Evolutionary conservation across 1,140 invertebrate species (phyloP), one percentile per base, ranked within the genome.

Genomic region (Holotrichia oblita): DNA sequence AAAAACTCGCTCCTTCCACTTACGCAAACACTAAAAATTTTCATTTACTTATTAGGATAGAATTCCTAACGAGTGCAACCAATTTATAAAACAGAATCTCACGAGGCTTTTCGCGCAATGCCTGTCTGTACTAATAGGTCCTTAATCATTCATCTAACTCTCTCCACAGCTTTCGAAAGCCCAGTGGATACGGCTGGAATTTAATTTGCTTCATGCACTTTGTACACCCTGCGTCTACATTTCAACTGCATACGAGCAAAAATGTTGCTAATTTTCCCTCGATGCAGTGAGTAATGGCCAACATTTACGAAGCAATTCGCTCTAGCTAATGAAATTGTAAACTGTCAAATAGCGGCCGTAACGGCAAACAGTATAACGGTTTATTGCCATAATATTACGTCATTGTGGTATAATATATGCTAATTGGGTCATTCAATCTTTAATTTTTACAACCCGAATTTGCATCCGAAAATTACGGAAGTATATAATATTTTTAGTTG

Each of bases 261-360:
- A 64, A 27, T 27, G 27, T 22, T 69, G 3, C 61, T 22, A 69
- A 69, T 69, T 69, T 69, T 22, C 61, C 8, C 48, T 22, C 61
- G 20, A 7, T 22, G 22, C 61, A 2, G 20, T 69, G 22, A 69
- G 22, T 69, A 69, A 69, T 69, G 4, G 8, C 27, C 22, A 22
- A 27, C 61, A 69, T 69, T 69, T 69, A 69, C 22, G 22, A 22
- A 64, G 20, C 61, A 27, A 69, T 27, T 69, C 27, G 61, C 4
- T 14, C 2, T 14, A 69, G 22, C 61, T 69, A 69, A 69, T 69
- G 22, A 69, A 69, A 69, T 24, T 69, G 61, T 69, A 69, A n/a
- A 69, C 22, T 69, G 61, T 69, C 6, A 22, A 69, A 22, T 69
- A 69, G 24, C 61, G 20, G 12, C 20, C 22, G 27, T 64, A 69